A percentile compares a stretch with the other conserved stretches of the same genome.
Conservation (phyloP, 2,113 vertebrate genomes). For the Pseudopipra pipra region DNA sequence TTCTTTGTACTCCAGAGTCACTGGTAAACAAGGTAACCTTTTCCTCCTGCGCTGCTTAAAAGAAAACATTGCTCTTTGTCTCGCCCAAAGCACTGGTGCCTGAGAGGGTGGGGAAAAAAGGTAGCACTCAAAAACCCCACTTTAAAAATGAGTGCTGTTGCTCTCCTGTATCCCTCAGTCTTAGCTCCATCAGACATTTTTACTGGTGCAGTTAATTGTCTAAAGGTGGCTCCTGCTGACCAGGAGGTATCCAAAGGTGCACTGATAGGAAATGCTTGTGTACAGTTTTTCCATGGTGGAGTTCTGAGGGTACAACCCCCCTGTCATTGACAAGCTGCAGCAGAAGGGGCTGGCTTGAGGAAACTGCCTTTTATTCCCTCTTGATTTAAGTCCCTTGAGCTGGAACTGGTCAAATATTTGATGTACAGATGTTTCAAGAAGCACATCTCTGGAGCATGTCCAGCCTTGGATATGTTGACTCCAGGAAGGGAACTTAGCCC, state of each 20-base stretch:
- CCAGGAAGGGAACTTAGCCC: neutral
- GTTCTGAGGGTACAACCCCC: neutral
- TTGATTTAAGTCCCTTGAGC: neutral
- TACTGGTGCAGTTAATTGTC: neutral
- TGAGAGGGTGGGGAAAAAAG: neutral
- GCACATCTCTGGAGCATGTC: constrained; percentile 3
- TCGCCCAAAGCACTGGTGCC: neutral
- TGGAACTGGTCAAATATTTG: neutral
- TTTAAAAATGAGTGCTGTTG: neutral
- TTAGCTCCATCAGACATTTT: neutral
- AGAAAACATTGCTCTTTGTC: constrained; percentile 11
- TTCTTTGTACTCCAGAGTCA: constrained; percentile 23
- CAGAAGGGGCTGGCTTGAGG: neutral
- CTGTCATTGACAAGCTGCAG: neutral
- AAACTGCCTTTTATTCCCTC: neutral
- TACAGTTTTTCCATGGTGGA: neutral
- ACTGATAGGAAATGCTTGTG: neutral
- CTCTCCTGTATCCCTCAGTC: neutral
- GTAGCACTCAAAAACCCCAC: neutral
- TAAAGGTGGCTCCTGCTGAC: neutral
- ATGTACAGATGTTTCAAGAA: constrained; percentile 15
- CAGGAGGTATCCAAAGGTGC: neutral
- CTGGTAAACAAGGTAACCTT: constrained; percentile 40
- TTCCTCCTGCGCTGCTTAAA: neutral
- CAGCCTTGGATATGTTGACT: constrained; percentile 1